Evolutionary conservation across 2,113 vertebrate species (phyloP).

Genomic region (Ibidorhyncha struthersii): DNA sequence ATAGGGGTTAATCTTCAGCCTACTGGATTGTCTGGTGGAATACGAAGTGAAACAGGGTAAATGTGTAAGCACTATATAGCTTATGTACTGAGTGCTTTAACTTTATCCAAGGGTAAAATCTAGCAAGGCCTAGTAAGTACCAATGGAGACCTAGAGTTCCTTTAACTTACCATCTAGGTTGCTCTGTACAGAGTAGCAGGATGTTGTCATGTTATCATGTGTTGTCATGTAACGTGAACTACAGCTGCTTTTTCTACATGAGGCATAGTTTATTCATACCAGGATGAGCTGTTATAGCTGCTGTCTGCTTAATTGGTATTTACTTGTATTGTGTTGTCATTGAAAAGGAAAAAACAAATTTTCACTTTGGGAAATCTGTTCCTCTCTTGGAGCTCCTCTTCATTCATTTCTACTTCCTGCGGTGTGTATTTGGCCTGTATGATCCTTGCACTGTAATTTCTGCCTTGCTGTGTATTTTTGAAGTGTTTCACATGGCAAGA

Average conservation of each 20-base stretch:
- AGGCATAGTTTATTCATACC: neutral
- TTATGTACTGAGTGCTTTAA: neutral
- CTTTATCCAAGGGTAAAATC: neutral
- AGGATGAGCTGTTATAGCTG: neutral
- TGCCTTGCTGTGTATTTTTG: neutral
- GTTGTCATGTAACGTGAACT: neutral
- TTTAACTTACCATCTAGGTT: neutral
- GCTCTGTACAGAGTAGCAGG: neutral
- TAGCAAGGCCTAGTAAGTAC: neutral
- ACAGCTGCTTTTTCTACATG: neutral
- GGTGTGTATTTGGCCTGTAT: neutral
- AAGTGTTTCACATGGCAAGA: neutral
- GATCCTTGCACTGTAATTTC: neutral
- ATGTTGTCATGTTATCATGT: neutral
- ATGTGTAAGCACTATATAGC: neutral
- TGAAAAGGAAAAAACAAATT: neutral
- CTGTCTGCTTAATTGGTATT: neutral
- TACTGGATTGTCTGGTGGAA: neutral
- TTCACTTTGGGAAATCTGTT: neutral
- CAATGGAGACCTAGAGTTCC: rapidly evolving
- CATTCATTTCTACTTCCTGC: neutral
- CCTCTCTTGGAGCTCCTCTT: neutral
- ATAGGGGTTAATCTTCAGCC: neutral
- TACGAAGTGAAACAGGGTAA: neutral
- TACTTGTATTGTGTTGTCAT: neutral